Base-by-base conservation (phyloP, 2,113 vertebrate species). In the Pelecanoides urinatrix region DNA sequence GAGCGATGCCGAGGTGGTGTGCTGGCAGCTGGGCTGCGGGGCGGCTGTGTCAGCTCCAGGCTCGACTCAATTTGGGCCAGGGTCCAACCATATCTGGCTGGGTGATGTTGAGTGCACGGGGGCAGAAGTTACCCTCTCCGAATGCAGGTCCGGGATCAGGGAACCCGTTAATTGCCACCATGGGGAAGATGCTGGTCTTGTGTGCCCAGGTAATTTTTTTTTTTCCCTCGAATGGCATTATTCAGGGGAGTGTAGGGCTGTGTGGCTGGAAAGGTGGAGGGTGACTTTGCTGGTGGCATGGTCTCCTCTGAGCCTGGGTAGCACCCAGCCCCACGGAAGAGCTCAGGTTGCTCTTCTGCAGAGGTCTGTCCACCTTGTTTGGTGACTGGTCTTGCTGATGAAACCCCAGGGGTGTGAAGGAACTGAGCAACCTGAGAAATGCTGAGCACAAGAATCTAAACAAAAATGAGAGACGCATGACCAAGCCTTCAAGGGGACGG, bases 11-110 rank as follows among this genome's bases (percentile, higher is more conserved):
- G 42, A 80, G 22, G 97, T 98, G 7, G 56, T 97, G 23, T 98
- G 97, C 52, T 49, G 11, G 16, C 95, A 98, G 68, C 42, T 97
- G 20, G 95, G 95, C 77, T 98, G 97, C 19, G 95, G 97, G 16
- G 63, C 38, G 16, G 68, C 63, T 2, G 3, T 97, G 56, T 42
- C 20, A 19, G 68, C 96, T 50, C 29, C 82, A 13, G 76, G 81
- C 14, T 90, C 66, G 50, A 30, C 72, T 45, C 92, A 77, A 10
- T 92, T 52, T 72, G 96, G 88, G 42, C 71, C 32, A 21, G 95
- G 94, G 20, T 67, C 81, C 20, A 91, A 89, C 27, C 90, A 8
- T 21, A 94, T 98, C 61, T 98, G 97, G 97, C 90, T 97, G 93
- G 83, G 89, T 52, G 94, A 89, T 19, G 86, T 98, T 30, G 95